Percentiles rank a stretch among this genome's conserved stretches.
phyloP scores from a whole-genome alignment of 2,797 vertebrate species.

The Pseudomugil gertrudae region DNA sequence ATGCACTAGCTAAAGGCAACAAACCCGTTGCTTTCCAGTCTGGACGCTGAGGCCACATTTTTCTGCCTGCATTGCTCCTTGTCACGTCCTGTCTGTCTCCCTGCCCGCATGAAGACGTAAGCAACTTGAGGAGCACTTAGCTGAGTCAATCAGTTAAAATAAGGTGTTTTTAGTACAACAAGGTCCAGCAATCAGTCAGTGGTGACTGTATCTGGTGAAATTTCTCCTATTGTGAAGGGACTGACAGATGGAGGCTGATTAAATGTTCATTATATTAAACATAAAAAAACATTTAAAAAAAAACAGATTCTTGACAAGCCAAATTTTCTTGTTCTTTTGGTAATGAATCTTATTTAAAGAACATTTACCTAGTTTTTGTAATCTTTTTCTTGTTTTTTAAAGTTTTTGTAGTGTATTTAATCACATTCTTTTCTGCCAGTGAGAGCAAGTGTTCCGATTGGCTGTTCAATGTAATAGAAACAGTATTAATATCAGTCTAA shows the following conservation, averaged over 20 bases:
- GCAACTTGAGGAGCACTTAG: slow-evolving; percentile 27
- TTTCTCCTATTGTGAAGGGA: slow-evolving; percentile 9
- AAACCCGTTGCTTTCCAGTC: slow-evolving; percentile 68
- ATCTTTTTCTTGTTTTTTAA: background rate
- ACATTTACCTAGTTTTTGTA: too few species aligned
- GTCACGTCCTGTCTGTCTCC: slow-evolving; percentile 48
- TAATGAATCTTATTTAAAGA: too few species aligned
- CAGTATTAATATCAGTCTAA: too few species aligned
- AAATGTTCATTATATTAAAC: background rate
- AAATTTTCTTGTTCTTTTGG: too few species aligned
- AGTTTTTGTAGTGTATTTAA: background rate
- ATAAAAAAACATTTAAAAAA: too few species aligned
- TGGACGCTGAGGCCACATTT: slow-evolving; percentile 67
- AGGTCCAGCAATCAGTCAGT: slow-evolving; percentile 12
- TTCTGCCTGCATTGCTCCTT: slow-evolving; percentile 38
- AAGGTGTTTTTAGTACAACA: slow-evolving; percentile 29
- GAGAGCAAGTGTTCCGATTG: too few species aligned
- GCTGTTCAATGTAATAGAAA: background rate
- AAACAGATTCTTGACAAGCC: too few species aligned
- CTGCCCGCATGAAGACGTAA: slow-evolving; percentile 46
- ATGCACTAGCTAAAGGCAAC: slow-evolving; percentile 72
- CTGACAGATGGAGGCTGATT: background rate
- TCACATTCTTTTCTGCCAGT: too few species aligned
- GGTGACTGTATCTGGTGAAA: slow-evolving; percentile 20
- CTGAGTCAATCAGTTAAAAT: slow-evolving; percentile 31